Evolutionary conservation across 2,888 invertebrate species (phyloP), one percentile per base, ranked within the genome.

Genomic region (Dryocosmus kuriphilus): DNA sequence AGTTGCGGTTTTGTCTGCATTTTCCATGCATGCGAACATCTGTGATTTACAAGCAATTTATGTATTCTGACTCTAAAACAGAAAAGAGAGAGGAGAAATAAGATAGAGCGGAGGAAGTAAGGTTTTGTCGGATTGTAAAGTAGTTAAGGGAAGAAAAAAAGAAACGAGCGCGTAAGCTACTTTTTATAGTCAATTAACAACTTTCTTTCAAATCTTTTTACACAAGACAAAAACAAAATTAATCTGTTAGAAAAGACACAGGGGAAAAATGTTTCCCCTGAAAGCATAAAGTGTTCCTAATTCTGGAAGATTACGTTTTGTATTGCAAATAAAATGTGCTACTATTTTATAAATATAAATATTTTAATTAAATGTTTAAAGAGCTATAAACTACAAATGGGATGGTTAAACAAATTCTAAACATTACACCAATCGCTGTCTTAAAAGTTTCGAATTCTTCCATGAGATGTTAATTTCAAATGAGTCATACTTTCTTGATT

Each of bases 11-110:
- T 74, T 61, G 74, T 38, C 38, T 77, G 77, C 79, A 76, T 41
- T 73, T 16, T 75, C 74, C 79, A 71, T 79, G 78, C 79, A 79
- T 78, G 80, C 73, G 81, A 76, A 76, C 79, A 75, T 73, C 46
- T 78, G 83, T 89, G 89, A 89, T 89, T 89, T 89, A 89, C 88
- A 79, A 80, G 81, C 81, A 82, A 88, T 88, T 89, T 87, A 87
- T 87, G 86, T 84, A 85, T 83, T 84, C 83, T 79, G 82, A 77
- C 79, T 81, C 80, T 78, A 81, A 75, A 78, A 77, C 76, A 38
- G 74, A 78, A 71, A 76, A 16, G 41, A 16, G 76, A 77, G 27
- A 27, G 32, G 46, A 30, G 67, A 22, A 41, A 67, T 57, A 61
- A 75, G 77, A 62, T 74, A 75, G 60, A 60, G 46, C 8, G 74